phyloP scores from a whole-genome alignment of 2,797 vertebrate species.

The Salarias fasciatus region DNA sequence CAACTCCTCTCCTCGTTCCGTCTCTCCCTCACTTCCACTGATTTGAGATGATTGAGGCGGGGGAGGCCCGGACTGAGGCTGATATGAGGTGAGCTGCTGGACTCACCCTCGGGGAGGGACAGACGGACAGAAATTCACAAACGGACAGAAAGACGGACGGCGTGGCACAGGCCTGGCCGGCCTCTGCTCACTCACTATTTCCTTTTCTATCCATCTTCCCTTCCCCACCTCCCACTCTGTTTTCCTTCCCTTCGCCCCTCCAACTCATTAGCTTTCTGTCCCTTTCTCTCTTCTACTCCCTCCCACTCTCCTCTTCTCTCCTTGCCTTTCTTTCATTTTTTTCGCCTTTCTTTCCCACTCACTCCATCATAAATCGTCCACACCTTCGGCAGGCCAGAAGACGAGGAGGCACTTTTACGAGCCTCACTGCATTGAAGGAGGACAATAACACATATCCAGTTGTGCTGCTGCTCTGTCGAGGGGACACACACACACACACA shows the following conservation, averaged over 20 bases:
- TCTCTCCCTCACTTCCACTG: constrained; percentile 13
- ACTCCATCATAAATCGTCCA: constrained; percentile 71
- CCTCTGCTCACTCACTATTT: constrained; percentile 21
- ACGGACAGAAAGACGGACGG: constrained; percentile 22
- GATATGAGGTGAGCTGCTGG: constrained; percentile 22
- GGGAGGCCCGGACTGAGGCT: not conserved
- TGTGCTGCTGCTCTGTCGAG: constrained; percentile 1
- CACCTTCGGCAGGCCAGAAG: constrained; percentile 56
- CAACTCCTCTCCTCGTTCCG: constrained; percentile 11
- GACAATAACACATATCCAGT: constrained; percentile 66
- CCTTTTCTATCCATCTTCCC: constrained; percentile 36
- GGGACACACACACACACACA: constrained; percentile 8
- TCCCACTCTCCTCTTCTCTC: constrained; percentile 56
- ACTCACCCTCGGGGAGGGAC: constrained; percentile 24
- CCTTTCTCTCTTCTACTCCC: constrained; percentile 25
- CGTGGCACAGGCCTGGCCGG: constrained; percentile 1
- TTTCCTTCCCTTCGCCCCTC: constrained; percentile 43
- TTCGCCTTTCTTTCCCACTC: constrained; percentile 53
- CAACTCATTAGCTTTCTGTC: constrained; percentile 57
- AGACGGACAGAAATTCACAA: constrained; percentile 30
- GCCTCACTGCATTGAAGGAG: constrained; percentile 62
- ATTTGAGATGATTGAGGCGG: constrained; percentile 36
- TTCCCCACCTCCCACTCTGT: constrained; percentile 47
- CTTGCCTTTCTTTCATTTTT: constrained; percentile 11
- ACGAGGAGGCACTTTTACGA: constrained; percentile 73